Base-by-base conservation (phyloP, 1,140 invertebrate species). In the Platyura marginata region DNA sequence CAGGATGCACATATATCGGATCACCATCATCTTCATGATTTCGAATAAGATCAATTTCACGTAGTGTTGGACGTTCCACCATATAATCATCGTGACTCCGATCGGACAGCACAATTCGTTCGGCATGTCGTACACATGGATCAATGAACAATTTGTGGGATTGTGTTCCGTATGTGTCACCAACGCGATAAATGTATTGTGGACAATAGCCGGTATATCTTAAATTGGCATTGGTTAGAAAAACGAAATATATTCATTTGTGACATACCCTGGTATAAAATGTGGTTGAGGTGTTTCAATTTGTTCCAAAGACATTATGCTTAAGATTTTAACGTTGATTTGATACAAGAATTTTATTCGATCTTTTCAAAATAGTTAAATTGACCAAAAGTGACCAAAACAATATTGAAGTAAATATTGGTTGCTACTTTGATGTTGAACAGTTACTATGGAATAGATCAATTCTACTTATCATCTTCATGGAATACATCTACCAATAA, bases 161-260 rank as follows among this genome's bases (percentile, higher is more conserved):
- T 37, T 71, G 64, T 2, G 65, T 70, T 21, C 77, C 79, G 61
- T 75, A 82, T 2, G 76, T 79, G 56, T 78, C 69, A 3, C 77
- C 79, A 37, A 75, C 71, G 35, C 72, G 70, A 51, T 71, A 80
- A 22, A 71, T 74, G 59, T 75, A 75, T 50, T 79, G 74, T 2
- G 78, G 76, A 53, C 74, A 78, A 51, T 77, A 75, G 11, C 79
- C 79, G 3, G 76, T 74, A 51, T 82, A 81, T 33, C 79, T 82
- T n/a, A n/a, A n/a, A n/a, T n/a, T n/a, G n/a, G n/a, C n/a, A n/a
- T n/a, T n/a, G n/a, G n/a, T n/a, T n/a, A n/a, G n/a, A n/a, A n/a
- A n/a, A n/a, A n/a, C n/a, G n/a, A n/a, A n/a, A n/a, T n/a, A n/a
- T n/a, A n/a, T n/a, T n/a, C n/a, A n/a, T n/a, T n/a, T n/a, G n/a